Evolutionary conservation across 2,888 invertebrate genomes (phyloP), one percentile per base, ranked within the genome.

Genomic region (Drosophila vallismaia): DNA sequence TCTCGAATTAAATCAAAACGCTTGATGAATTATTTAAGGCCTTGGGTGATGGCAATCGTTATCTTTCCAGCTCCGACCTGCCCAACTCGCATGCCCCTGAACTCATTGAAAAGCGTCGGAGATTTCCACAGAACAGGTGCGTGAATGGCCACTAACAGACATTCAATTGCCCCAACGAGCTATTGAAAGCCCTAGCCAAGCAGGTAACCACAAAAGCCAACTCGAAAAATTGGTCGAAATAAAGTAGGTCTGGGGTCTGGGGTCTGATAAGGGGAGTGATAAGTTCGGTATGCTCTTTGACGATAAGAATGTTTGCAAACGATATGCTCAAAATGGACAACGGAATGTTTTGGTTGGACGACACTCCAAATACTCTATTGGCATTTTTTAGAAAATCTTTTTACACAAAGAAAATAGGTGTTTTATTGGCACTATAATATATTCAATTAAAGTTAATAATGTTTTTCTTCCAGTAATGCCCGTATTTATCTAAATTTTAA

Each of bases 1-100:
- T 68, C 68, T 66, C 33, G 36, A 40, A 56, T 55, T 44, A 8
- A 56, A 56, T 49, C 57, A 53, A 19, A 63, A 46, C 53, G 45
- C 56, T 19, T 56, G 49, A 68, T 67, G 48, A 69, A 55, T 68
- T 69, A 67, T 67, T 66, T 10, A 68, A 44, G 29, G 29, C 44
- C 69, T 42, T 42, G 46, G 42, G 24, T 14, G n/a, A 19, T 9
- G 46, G 66, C 56, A 68, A 48, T 68, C 14, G 45, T 52, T 64
- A 64, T 66, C 63, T 26, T 19, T 2, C 19, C 19, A 19, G 19
- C 19, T 19, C 19, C 19, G 19, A 19, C 19, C 19, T 19, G 10
- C 53, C 4, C 64, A 6, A 26, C 9, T 19, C 53, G 12, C 24
- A 4, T n/a, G 53, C 38, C 64, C 64, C 68, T 66, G 68, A 66